A percentile compares a stretch with the other conserved stretches of the same genome.
These are phyloP conservation scores for Balaenoptera acutorostrata DNA, from an alignment of 2,113 vertebrate genomes.

Conservation along the genomic window DNA sequence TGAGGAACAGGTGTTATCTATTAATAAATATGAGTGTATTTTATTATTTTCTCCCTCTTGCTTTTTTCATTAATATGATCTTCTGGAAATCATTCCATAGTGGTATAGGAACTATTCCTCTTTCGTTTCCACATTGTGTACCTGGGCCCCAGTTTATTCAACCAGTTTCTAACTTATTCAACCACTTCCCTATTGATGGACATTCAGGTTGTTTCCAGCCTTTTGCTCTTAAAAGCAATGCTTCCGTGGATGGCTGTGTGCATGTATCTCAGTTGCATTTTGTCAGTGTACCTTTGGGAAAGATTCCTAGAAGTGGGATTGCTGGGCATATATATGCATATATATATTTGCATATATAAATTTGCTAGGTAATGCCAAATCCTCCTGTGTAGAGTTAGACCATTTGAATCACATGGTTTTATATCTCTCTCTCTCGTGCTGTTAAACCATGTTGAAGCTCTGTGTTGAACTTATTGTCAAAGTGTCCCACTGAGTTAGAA, in stretches of 20 bases:
- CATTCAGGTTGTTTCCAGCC: background rate
- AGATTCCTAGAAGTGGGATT: background rate
- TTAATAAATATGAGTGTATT: too few species aligned
- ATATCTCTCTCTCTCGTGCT: background rate
- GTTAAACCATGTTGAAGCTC: background rate
- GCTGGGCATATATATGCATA: background rate
- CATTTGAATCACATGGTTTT: background rate
- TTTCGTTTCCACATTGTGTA: accelerated
- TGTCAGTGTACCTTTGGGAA: background rate
- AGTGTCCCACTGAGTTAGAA: background rate
- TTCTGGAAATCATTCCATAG: background rate
- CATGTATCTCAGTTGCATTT: background rate
- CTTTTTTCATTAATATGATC: background rate
- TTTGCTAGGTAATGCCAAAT: background rate
- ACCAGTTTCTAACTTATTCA: background rate
- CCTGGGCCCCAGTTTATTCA: too few species aligned
- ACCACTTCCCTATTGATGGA: background rate
- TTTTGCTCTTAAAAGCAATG: background rate
- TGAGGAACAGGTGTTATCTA: background rate
- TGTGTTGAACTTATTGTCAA: background rate
- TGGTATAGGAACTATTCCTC: accelerated
- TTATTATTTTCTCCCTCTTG: background rate
- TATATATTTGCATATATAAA: too few species aligned
- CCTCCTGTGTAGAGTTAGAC: background rate
- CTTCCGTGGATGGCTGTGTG: background rate